Conservation (phyloP, 2,888 invertebrate genomes). For the Torymus tubicola region DNA sequence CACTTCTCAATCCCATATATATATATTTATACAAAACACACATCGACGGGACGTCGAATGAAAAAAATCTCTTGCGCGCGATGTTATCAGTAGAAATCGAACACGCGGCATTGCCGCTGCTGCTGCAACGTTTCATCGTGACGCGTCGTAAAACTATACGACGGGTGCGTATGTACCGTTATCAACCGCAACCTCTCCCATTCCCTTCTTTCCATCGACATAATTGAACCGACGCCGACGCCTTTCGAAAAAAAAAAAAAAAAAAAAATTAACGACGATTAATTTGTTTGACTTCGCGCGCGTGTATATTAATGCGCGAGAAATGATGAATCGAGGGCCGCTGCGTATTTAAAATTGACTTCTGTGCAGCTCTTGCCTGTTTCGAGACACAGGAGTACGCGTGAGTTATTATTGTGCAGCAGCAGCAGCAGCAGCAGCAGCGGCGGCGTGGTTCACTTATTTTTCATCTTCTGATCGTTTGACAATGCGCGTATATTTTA, state of each 20-base stretch:
- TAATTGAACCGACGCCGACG: constrained; percentile 20
- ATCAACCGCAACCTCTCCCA: neutral
- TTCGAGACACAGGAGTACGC: too few relatives aligned
- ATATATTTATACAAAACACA: constrained; percentile 6
- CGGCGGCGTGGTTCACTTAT: too few relatives aligned
- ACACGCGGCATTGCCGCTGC: constrained; percentile 49
- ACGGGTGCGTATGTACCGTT: neutral
- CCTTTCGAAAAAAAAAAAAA: neutral
- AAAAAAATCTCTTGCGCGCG: constrained; percentile 37
- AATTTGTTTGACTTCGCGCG: constrained; percentile 1
- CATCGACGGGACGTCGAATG: neutral
- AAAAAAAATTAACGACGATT: neutral
- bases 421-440: too few relatives aligned
- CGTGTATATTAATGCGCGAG: neutral
- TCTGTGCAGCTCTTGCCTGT: too few relatives aligned
- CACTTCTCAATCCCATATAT: neutral
- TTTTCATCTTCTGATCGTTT: too few relatives aligned
- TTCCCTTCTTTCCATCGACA: neutral
- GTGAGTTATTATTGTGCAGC: too few relatives aligned
- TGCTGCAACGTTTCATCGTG: constrained; percentile 59
- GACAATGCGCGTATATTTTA: too few relatives aligned
- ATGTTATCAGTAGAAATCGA: constrained; percentile 65
- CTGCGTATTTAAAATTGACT: too few relatives aligned
- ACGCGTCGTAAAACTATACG: neutral
- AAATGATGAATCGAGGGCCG: too few relatives aligned